Conservation (phyloP, 2,888 invertebrate genomes). For the Alloscopus bannaensis region DNA sequence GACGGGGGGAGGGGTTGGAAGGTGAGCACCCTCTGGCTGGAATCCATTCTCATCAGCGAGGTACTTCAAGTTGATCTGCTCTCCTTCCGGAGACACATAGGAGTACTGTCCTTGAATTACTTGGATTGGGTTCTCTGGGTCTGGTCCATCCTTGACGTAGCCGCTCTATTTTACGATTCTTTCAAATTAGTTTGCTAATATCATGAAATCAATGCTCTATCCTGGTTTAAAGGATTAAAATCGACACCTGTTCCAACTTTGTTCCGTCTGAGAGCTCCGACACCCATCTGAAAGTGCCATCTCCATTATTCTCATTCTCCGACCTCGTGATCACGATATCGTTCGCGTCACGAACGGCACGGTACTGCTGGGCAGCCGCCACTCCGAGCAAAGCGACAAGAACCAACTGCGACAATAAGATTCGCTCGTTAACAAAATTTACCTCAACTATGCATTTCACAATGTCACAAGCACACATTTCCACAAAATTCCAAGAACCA, state of each 20-base stretch:
- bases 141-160: slow-evolving; percentile 63
- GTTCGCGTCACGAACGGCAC: slow-evolving; percentile 41
- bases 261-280: slow-evolving; percentile 65
- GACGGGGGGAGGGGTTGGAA: slow-evolving; percentile 43
- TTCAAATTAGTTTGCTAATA: too few species aligned
- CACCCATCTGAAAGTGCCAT: slow-evolving; percentile 64
- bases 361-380: slow-evolving; percentile 47
- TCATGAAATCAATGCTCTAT: too few species aligned
- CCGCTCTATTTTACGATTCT: too few species aligned
- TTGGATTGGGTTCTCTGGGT: slow-evolving; percentile 64
- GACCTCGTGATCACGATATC: slow-evolving; percentile 52
- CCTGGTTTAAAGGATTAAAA: too few species aligned
- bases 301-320: slow-evolving; percentile 65
- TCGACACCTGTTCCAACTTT: slow-evolving; percentile 48
- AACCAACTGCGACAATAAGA: slow-evolving; percentile 29
- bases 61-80: slow-evolving; percentile 41
- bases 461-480: slow-evolving; percentile 12
- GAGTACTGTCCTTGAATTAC: slow-evolving; percentile 59
- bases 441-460: background rate
- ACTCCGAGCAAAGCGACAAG: slow-evolving; percentile 42
- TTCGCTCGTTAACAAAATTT: background rate
- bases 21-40: slow-evolving; percentile 11
- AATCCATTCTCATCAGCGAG: slow-evolving; percentile 32
- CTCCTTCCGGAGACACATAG: slow-evolving; percentile 46
- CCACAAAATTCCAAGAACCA: background rate